A percentile compares a stretch with the other conserved stretches of the same genome.
Conservation (phyloP, 92 coral and sea anemone genomes). For the Palythoa heliodiscus region DNA sequence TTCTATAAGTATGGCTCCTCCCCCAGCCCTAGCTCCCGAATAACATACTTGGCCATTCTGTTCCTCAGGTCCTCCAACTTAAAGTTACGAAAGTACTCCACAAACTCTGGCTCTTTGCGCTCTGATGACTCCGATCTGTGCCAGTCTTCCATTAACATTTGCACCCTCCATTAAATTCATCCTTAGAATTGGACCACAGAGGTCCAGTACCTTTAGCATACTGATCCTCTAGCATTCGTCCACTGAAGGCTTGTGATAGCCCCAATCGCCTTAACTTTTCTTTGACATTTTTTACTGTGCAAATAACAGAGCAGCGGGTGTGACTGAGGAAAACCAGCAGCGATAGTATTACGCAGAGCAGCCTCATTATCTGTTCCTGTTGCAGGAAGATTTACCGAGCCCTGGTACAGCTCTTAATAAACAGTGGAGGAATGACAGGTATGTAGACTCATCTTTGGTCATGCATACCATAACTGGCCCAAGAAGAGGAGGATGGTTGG, state of each 20-base stretch:
- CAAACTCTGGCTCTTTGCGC: constrained; percentile 47
- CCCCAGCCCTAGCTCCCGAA: constrained; percentile 63
- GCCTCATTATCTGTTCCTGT: constrained; percentile 56
- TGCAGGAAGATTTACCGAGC: constrained; percentile 48
- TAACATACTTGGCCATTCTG: constrained; percentile 42
- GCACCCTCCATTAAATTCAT: constrained; percentile 42
- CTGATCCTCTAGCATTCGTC: constrained; percentile 47
- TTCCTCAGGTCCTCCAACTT: constrained; percentile 39
- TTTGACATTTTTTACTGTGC: constrained; percentile 52
- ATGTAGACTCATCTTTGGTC: constrained; percentile 54
- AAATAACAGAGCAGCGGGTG: constrained; percentile 52
- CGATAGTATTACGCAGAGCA: constrained; percentile 51
- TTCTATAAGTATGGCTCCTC: constrained; percentile 57
- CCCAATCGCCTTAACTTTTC: constrained; percentile 46
- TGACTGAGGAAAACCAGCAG: constrained; percentile 47
- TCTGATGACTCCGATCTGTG: constrained; percentile 48
- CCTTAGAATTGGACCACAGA: constrained; percentile 46
- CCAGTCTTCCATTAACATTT: constrained; percentile 52
- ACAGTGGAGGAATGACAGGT: constrained; percentile 45
- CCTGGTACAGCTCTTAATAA: constrained; percentile 49
- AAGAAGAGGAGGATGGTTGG: constrained; percentile 44
- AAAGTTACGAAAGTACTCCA: constrained; percentile 35
- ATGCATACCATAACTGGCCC: constrained; percentile 66
- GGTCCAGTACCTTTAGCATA: constrained; percentile 43
- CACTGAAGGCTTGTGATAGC: constrained; percentile 23